Percentiles rank a stretch among this genome's conserved stretches.
These are phyloP conservation scores for Zosterops japonicus DNA, from an alignment of 2,113 vertebrate species.

Conservation along the genomic window DNA sequence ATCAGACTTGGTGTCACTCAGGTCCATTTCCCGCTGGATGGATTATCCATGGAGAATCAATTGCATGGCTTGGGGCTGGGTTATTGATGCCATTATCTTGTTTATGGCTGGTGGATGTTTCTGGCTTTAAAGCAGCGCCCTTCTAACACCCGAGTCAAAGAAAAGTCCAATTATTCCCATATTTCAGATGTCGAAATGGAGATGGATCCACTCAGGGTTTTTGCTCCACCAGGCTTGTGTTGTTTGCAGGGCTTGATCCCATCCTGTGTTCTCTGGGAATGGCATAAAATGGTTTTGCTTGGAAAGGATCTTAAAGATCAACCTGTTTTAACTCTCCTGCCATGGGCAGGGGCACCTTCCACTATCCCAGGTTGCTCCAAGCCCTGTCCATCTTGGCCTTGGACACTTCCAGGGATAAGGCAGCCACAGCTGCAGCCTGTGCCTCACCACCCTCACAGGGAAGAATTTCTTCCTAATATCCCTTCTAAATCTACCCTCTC, in stretches of 20 bases:
- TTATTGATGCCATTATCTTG: slow-evolving; percentile 40
- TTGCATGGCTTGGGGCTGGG: neutral
- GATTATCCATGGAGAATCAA: slow-evolving; percentile 23
- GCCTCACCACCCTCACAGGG: neutral
- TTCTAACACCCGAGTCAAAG: neutral
- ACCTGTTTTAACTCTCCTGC: neutral
- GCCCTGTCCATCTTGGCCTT: fast-evolving
- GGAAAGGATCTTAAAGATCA: neutral
- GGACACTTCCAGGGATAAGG: neutral
- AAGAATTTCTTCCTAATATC: neutral
- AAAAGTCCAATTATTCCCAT: neutral
- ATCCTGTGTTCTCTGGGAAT: neutral
- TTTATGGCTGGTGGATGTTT: neutral
- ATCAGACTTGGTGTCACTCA: neutral
- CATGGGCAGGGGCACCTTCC: neutral
- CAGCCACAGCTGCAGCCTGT: neutral
- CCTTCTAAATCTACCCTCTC: neutral
- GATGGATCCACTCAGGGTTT: neutral
- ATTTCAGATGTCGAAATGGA: neutral
- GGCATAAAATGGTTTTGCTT: neutral
- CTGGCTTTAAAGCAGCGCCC: neutral
- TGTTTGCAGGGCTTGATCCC: neutral
- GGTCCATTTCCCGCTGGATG: neutral
- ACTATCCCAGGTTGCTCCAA: neutral
- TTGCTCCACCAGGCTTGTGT: neutral